These are phyloP conservation scores for Apoda limacodes DNA, from an alignment of 2,888 invertebrate genomes.

Conservation along the genomic window DNA sequence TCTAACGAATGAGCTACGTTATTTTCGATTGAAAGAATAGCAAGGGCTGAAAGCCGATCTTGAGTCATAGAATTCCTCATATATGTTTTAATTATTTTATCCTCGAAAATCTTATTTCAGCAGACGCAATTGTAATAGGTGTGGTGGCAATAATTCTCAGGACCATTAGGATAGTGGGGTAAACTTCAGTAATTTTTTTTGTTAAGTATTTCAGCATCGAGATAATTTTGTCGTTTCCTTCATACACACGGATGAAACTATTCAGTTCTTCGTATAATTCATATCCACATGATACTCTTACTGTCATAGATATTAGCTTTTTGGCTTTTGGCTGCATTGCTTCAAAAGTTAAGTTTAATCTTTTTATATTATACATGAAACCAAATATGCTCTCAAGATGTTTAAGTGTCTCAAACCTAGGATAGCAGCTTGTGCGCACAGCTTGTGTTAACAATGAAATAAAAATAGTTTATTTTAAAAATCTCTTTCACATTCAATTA, in stretches of 20 bases:
- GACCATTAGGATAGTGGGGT: slow-evolving; percentile 4
- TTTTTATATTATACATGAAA: no score
- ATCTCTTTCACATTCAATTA: no score
- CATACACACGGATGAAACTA: slow-evolving; percentile 21
- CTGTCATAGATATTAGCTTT: slow-evolving; percentile 21
- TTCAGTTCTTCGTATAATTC: slow-evolving; percentile 22
- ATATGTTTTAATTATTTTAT: slow-evolving; percentile 1
- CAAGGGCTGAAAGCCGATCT: no score
- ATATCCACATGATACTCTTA: slow-evolving; percentile 20
- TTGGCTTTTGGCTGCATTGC: no score
- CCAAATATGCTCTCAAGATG: no score
- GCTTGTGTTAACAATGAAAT: no score
- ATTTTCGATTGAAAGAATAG: slow-evolving; percentile 2
- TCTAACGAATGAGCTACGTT: slow-evolving; percentile 1
- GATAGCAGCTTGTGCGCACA: no score
- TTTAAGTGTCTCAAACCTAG: no score
- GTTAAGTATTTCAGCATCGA: slow-evolving; percentile 11
- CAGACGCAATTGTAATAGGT: no score
- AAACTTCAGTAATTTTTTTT: slow-evolving; percentile 15
- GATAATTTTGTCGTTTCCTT: slow-evolving; percentile 16
- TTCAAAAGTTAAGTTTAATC: slow-evolving; percentile 20
- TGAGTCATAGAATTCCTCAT: slow-evolving; percentile 3
- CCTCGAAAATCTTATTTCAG: slow-evolving; percentile 1
- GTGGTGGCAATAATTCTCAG: no score
- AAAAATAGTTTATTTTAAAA: no score